These are phyloP conservation scores for Sinella curviseta DNA, from an alignment of 1,140 invertebrate genomes.

Conservation along the genomic window DNA sequence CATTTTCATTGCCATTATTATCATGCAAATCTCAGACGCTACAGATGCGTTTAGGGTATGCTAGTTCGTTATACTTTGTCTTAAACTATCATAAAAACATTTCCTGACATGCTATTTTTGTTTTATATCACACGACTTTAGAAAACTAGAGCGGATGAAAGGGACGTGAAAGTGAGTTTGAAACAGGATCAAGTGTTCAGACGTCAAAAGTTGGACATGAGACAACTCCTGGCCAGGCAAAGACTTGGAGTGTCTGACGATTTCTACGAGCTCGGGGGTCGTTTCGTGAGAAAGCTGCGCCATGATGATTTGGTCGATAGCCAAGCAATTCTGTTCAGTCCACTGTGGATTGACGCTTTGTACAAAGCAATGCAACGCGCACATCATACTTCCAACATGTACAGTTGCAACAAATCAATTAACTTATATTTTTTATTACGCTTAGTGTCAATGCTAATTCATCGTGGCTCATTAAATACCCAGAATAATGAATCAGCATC, in stretches of 20 bases:
- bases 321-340: conserved; percentile 32
- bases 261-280: conserved; percentile 36
- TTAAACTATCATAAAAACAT: too few relatives aligned
- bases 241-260: conserved; percentile 33
- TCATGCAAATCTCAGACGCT: conserved; percentile 36
- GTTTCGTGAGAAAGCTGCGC: conserved; percentile 38
- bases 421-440: neutral
- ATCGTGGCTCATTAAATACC: too few relatives aligned
- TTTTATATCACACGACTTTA: neutral
- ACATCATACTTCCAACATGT: conserved; percentile 43
- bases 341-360: conserved; percentile 40
- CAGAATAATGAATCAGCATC: conserved; percentile 45
- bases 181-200: conserved; percentile 24
- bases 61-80: too few relatives aligned
- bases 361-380: conserved; percentile 33
- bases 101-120: too few relatives aligned
- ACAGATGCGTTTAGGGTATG: neutral
- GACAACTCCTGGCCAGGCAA: conserved; percentile 39
- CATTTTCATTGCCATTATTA: conserved; percentile 24
- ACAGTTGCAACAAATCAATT: neutral
- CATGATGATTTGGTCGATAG: conserved; percentile 43
- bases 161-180: neutral
- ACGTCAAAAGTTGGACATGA: conserved; percentile 41
- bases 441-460: too few relatives aligned
- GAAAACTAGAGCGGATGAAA: conserved; percentile 15